phyloP scores from a whole-genome alignment of 2,113 vertebrate genomes.

The Ondatra zibethicus region DNA sequence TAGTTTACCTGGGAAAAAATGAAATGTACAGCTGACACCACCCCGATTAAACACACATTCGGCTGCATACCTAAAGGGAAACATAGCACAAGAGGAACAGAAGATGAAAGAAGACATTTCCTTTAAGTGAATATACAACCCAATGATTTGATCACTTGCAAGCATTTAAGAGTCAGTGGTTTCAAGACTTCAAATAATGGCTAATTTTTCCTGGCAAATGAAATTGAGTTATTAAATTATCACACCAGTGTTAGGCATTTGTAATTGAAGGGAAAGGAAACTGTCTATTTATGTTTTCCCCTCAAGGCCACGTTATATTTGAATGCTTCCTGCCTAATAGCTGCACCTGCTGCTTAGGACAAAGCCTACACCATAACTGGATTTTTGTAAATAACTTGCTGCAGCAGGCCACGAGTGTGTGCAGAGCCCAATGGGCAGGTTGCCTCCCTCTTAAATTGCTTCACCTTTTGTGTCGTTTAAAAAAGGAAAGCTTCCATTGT shows the following conservation, averaged over 20 bases:
- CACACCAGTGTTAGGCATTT: slow-evolving; percentile 38
- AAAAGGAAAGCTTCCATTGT: slow-evolving; percentile 56
- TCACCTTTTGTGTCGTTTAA: slow-evolving; percentile 66
- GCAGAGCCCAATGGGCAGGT: slow-evolving; percentile 47
- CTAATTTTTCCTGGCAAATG: slow-evolving; percentile 69
- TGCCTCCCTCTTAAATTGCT: slow-evolving; percentile 62
- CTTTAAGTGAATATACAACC: slow-evolving; percentile 26
- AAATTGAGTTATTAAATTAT: slow-evolving; percentile 74
- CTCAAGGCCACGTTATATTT: slow-evolving; percentile 76
- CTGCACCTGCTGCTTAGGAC: slow-evolving; percentile 82
- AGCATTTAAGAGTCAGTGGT: slow-evolving; percentile 42
- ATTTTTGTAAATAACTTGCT: slow-evolving; percentile 79
- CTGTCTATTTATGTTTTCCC: slow-evolving; percentile 48
- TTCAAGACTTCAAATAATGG: slow-evolving; percentile 48
- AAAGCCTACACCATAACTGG: slow-evolving; percentile 67
- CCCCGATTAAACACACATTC: not conserved
- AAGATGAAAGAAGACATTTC: slow-evolving; percentile 17
- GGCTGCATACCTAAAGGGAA: slow-evolving; percentile 27
- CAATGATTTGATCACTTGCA: slow-evolving; percentile 55
- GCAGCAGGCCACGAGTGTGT: slow-evolving; percentile 37
- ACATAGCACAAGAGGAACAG: not conserved
- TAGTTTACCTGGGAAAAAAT: not conserved
- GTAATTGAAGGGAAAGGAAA: slow-evolving; percentile 29
- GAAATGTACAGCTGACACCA: not conserved
- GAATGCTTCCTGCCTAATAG: slow-evolving; percentile 74